Evolutionary conservation across 2,113 vertebrate genomes (phyloP).

Genomic region (Myotis brandtii): DNA sequence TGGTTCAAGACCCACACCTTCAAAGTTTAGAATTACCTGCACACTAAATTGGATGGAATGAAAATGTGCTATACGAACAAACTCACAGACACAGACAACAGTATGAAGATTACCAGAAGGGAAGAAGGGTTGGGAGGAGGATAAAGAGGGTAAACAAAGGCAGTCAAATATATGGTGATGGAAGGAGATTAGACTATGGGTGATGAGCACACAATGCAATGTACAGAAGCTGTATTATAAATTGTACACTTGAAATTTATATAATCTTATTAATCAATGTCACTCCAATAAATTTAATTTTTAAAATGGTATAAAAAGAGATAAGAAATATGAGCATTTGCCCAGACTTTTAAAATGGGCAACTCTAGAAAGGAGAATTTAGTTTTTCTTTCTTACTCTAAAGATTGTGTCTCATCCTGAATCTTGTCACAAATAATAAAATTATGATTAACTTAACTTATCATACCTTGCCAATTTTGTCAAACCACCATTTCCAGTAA

Average conservation of each 20-base stretch:
- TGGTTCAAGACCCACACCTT: not conserved
- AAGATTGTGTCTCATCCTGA: not conserved
- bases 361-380: not conserved
- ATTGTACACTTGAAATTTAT: not conserved
- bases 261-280: not conserved
- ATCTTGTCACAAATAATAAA: constrained; percentile 40
- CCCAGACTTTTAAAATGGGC: constrained; percentile 1
- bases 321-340: not conserved
- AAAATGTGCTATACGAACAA: not conserved
- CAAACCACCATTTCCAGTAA: constrained; percentile 25
- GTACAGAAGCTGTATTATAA: not conserved
- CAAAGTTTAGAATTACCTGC: not conserved
- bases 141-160: not conserved
- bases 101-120: too few relatives aligned
- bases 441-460: not conserved
- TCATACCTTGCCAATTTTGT: not conserved
- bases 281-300: not conserved
- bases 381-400: not conserved
- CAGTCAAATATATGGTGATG: not conserved
- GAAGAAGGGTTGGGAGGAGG: not conserved
- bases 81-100: not conserved
- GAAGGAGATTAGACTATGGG: not conserved
- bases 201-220: not conserved
- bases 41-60: not conserved
- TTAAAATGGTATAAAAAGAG: not conserved